Evolutionary conservation across 2,888 invertebrate genomes (phyloP), one percentile per base, ranked within the genome.

Genomic region (Aradus depressus): DNA sequence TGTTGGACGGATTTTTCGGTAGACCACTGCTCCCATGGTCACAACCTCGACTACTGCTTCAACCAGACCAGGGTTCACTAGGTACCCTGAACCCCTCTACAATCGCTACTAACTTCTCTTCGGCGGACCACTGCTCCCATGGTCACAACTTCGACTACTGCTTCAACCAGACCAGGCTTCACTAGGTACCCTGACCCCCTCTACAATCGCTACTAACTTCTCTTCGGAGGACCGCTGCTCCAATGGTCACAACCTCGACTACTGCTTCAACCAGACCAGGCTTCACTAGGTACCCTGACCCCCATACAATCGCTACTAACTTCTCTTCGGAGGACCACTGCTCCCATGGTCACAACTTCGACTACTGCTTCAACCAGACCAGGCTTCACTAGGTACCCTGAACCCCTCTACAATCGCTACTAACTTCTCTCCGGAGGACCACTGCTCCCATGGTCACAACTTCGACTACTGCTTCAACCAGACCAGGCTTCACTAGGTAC

Each of bases 91-190:
- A n/a, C n/a, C n/a, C n/a, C n/a, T n/a, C n/a, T n/a, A 47, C 56
- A 14, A 52, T 61, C 22, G 32, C 58, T 16, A 49, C 52, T 8
- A 53, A 70, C 51, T 62, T 66, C 0, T 59, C 65, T 2, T 59
- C 35, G 10, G n/a, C n/a, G n/a, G 5, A 60, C 59, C 45, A 67
- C 69, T 83, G 82, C 63, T 74, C 74, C 12, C 81, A 81, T 61
- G 81, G 81, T 3, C 69, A 67, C 45, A 70, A 75, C 50, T 76
- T 79, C 75, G 64, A 68, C 3, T 81, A 81, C 62, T 81, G 81
- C 61, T 56, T 64, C 25, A n/a, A n/a, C n/a, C n/a, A n/a, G n/a
- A n/a, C n/a, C n/a, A n/a, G n/a, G n/a, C n/a, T n/a, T n/a, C n/a
- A n/a, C n/a, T n/a, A n/a, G n/a, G n/a, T n/a, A n/a, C n/a, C n/a